Evolutionary conservation across 30 jellyfish, hydroid and myxozoan species (phyloP), one percentile per base, ranked within the genome.

Genomic region (Catostylus mosaicus): DNA sequence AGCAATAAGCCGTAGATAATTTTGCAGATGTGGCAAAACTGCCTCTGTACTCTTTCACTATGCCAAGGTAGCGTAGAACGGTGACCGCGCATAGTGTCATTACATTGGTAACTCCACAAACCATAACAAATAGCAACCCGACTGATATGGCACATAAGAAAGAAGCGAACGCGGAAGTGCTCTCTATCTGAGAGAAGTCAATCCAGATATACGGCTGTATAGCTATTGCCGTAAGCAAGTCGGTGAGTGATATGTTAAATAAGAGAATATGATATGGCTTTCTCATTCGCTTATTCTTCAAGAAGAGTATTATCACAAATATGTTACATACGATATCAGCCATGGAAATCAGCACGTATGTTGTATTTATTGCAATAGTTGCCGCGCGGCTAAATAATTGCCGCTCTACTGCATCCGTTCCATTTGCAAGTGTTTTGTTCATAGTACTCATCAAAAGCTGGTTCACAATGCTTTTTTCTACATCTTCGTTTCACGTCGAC

Each of bases 171-270:
- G 3, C 1, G 26, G 38, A 35, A n/a, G 71, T 59, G 5, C 2
- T 4, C 37, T 7, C 4, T 24, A 59, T 59, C 7, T 59, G 32
- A 37, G 37, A 2, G 71, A 59, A 23, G 43, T 59, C 71, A 1
- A 59, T 59, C 71, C 71, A 59, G 23, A 59, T 23, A 18, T 59
- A 59, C 7, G 71, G 71, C 38, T 59, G 71, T n/a, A 59, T 59
- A 6, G 71, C 4, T n/a, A 59, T n/a, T 6, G 71, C 71, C 26
- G 71, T 18, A 19, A 59, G 38, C 4, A 59, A 6, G 23, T 59
- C 38, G 9, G 71, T 2, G n/a, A 59, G 71, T 23, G 71, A 59
- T 19, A 59, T 59, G 71, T 59, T 59, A 27, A 23, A 3, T 37
- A 59, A 27, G 20, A 59, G 19, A 59, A 59, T 59, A 18, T 59